phyloP scores from a whole-genome alignment of 2,888 invertebrate species.

The Stegana nigrithorax region DNA sequence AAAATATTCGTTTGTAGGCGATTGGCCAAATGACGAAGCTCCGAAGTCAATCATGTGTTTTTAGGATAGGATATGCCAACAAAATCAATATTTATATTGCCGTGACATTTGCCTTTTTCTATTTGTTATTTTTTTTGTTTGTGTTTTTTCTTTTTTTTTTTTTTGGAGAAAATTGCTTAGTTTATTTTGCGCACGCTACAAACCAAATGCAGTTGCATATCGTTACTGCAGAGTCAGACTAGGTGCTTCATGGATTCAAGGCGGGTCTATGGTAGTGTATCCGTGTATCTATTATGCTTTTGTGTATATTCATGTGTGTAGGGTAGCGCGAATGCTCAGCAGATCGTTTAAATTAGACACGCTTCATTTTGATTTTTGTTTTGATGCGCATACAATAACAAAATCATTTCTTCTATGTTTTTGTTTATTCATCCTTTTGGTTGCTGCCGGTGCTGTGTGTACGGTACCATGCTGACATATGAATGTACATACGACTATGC shows the following conservation, averaged over 20 bases:
- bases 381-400: conserved; percentile 36
- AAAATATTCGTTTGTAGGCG: background rate
- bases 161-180: conserved; percentile 1
- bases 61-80: background rate
- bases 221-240: too few species aligned
- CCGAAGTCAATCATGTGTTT: conserved; percentile 1
- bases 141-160: background rate
- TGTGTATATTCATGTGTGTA: background rate
- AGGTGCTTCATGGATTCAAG: too few species aligned
- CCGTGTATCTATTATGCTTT: background rate
- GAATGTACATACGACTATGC: background rate
- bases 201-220: too few species aligned
- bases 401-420: conserved; percentile 41
- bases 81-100: conserved; percentile 3
- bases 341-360: background rate
- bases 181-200: background rate
- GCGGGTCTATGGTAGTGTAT: too few species aligned
- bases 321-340: background rate
- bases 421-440: conserved; percentile 45
- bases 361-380: conserved; percentile 8
- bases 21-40: conserved; percentile 4
- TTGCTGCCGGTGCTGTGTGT: conserved; percentile 19
- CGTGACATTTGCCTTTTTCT: too few species aligned
- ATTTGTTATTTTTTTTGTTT: background rate
- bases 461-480: background rate